phyloP scores from a whole-genome alignment of 2,113 vertebrate species.

The Nymphicus hollandicus region DNA sequence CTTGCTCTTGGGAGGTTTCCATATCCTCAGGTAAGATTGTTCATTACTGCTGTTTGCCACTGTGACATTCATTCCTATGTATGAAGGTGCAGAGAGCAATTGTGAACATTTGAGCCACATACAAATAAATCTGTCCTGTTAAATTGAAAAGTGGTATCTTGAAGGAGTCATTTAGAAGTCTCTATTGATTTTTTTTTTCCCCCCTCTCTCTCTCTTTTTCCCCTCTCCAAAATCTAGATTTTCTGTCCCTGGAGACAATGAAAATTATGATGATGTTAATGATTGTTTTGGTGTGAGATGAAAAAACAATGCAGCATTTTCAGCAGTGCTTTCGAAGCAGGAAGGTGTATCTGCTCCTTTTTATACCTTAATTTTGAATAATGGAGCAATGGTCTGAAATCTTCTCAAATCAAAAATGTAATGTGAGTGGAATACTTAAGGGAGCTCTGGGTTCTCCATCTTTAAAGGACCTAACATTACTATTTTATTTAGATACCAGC shows the following conservation, averaged over 20 bases:
- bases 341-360: background rate
- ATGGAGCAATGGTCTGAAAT: background rate
- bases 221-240: slow-evolving; percentile 26
- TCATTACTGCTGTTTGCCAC: slow-evolving; percentile 77
- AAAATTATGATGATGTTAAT: background rate
- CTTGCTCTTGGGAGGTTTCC: slow-evolving; percentile 97
- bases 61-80: slow-evolving; percentile 83
- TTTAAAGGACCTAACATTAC: background rate
- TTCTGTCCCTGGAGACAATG: slow-evolving; percentile 8
- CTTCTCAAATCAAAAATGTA: background rate
- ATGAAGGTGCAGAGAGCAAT: slow-evolving; percentile 80
- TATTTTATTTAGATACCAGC: background rate
- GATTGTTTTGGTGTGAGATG: slow-evolving; percentile 11
- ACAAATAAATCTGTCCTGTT: slow-evolving; percentile 80
- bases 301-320: background rate
- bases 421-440: background rate
- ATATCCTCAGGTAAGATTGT: slow-evolving; percentile 95
- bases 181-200: slow-evolving; percentile 66
- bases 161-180: slow-evolving; percentile 72
- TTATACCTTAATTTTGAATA: background rate
- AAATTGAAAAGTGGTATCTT: slow-evolving; percentile 79
- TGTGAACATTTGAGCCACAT: slow-evolving; percentile 75
- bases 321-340: background rate
- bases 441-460: background rate
- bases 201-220: background rate